Conservation (phyloP, 2,113 vertebrate species). For the Bos javanicus region DNA sequence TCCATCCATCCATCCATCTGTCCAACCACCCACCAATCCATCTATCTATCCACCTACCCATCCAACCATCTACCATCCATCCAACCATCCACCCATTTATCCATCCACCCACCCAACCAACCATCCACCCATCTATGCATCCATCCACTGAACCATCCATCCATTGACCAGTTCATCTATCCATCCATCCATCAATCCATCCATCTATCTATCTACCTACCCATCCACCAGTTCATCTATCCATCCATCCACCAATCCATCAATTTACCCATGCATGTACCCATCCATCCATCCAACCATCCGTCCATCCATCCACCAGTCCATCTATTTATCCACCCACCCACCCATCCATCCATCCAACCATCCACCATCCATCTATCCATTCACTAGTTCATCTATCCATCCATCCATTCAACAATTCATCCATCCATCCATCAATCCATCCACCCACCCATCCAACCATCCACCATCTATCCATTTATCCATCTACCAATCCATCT, state of each 20-base stretch:
- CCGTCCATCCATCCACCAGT: neutral
- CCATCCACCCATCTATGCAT: too few relatives aligned
- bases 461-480: too few relatives aligned
- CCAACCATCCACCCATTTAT: rapidly evolving
- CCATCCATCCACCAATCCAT: rapidly evolving
- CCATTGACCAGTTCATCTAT: too few relatives aligned
- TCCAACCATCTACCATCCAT: neutral
- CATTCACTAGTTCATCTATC: neutral
- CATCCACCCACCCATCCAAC: too few relatives aligned
- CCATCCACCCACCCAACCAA: too few relatives aligned
- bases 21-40: rapidly evolving
- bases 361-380: neutral
- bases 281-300: rapidly evolving
- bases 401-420: neutral
- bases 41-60: rapidly evolving
- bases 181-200: neutral
- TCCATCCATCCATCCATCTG: neutral
- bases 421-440: rapidly evolving
- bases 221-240: neutral
- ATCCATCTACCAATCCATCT: too few relatives aligned
- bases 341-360: too few relatives aligned
- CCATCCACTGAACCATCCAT: too few relatives aligned
- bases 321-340: too few relatives aligned
- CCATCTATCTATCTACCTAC: too few relatives aligned
- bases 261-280: too few relatives aligned